Evolutionary conservation across 2,888 invertebrate genomes (phyloP).

Genomic region (Piscicola geometra): DNA sequence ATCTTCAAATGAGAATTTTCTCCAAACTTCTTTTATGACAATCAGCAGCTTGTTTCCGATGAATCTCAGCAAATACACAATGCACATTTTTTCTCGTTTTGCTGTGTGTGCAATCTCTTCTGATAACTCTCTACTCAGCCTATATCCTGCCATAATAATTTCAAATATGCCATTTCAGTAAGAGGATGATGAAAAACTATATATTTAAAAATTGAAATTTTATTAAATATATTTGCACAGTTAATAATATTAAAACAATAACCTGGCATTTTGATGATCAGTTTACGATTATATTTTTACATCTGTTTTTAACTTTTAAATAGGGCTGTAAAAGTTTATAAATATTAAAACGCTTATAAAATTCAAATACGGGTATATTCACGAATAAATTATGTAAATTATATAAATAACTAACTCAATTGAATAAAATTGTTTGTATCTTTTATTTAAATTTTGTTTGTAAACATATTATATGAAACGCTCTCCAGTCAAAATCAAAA

Average conservation of each 20-base stretch:
- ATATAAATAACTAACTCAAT: too few relatives aligned
- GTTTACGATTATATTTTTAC: too few relatives aligned
- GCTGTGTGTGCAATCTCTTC: neutral
- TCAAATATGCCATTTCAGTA: too few relatives aligned
- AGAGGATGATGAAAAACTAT: too few relatives aligned
- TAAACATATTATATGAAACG: neutral
- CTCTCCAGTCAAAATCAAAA: neutral
- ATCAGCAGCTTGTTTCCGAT: neutral
- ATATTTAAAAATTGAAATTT: too few relatives aligned
- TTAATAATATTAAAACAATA: too few relatives aligned
- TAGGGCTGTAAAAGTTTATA: neutral
- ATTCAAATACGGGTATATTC: neutral
- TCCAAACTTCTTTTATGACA: neutral
- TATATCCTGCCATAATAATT: too few relatives aligned
- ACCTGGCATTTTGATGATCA: too few relatives aligned
- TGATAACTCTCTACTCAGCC: neutral
- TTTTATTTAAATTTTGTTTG: slow-evolving; percentile 3
- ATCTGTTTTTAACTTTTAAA: neutral
- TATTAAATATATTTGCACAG: too few relatives aligned
- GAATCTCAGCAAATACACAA: neutral
- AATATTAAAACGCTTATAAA: neutral
- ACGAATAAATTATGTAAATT: too few relatives aligned
- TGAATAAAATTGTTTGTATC: neutral
- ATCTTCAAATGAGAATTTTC: too few relatives aligned
- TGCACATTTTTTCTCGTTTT: neutral